A percentile compares a stretch with the other conserved stretches of the same genome.
Conservation (phyloP, 1,140 invertebrate genomes). For the Conus betulinus region DNA sequence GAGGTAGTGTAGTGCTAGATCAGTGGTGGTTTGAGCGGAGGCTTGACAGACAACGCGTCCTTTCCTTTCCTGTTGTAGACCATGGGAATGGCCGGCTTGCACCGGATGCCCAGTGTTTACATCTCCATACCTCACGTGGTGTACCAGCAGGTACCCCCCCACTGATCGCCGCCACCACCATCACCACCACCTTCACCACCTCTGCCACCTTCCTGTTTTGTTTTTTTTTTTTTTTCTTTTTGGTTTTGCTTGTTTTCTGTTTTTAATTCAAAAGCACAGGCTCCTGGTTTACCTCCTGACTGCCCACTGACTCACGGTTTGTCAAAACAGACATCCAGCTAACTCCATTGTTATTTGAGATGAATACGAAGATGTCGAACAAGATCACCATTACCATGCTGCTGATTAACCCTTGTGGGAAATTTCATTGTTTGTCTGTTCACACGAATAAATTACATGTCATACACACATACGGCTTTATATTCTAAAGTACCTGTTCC, state of each 20-base stretch:
- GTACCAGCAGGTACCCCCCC: constrained; percentile 71
- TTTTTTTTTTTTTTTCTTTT: background rate
- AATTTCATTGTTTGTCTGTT: too few relatives aligned
- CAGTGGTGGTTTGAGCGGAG: background rate
- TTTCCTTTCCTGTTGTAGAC: constrained; percentile 70
- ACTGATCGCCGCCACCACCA: background rate
- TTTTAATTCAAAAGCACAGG: background rate
- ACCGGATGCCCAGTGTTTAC: constrained; percentile 66
- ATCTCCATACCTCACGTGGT: constrained; percentile 72
- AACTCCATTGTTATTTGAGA: too few relatives aligned
- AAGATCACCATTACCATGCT: too few relatives aligned
- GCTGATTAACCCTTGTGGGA: too few relatives aligned
- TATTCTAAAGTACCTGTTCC: too few relatives aligned
- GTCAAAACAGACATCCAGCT: too few relatives aligned
- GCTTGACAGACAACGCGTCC: constrained; percentile 38
- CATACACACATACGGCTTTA: too few relatives aligned
- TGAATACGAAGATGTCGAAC: too few relatives aligned
- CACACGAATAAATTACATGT: too few relatives aligned
- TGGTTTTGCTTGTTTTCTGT: background rate
- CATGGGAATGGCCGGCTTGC: constrained; percentile 69
- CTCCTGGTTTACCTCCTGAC: background rate
- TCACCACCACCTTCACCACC: background rate
- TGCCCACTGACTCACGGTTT: background rate
- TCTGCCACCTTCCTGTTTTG: background rate
- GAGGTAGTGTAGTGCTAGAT: too few relatives aligned